Percentiles rank a stretch among this genome's conserved stretches.
Evolutionary conservation across 2,888 invertebrate species (phyloP).

Genomic region (Patella pellucida): DNA sequence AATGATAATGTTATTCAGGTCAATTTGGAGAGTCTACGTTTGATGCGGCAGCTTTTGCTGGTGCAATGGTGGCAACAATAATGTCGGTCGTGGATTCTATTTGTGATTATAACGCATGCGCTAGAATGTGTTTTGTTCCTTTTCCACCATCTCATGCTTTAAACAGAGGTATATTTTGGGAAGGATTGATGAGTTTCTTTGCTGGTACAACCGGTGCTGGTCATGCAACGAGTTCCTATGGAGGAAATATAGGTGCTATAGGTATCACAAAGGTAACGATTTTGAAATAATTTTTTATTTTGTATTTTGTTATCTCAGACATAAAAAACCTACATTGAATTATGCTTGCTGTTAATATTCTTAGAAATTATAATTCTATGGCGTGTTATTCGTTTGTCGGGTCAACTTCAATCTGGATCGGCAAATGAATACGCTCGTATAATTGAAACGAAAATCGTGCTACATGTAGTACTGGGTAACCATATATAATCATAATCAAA

Average conservation of each 20-base stretch:
- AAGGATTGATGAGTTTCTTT: constrained; percentile 85
- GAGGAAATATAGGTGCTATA: constrained; percentile 91
- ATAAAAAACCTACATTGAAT: no score
- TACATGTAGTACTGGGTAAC: no score
- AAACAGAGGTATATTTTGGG: constrained; percentile 80
- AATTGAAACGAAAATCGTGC: no score
- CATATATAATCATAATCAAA: no score
- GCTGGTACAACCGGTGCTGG: constrained; percentile 88
- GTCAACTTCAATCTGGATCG: no score
- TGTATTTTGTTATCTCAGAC: no score
- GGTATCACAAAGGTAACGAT: constrained; percentile 83
- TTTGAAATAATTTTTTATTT: no score
- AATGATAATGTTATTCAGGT: constrained; percentile 36
- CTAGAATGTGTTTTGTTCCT: constrained; percentile 79
- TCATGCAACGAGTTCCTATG: constrained; percentile 89
- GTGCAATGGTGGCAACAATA: constrained; percentile 56
- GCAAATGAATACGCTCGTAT: no score
- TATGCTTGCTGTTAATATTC: no score
- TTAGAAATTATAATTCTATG: no score
- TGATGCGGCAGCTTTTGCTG: constrained; percentile 51
- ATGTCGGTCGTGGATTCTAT: constrained; percentile 72
- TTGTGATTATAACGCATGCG: constrained; percentile 90
- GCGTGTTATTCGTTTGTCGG: no score
- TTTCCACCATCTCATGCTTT: constrained; percentile 88
- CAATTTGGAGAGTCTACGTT: constrained; percentile 58